Evolutionary conservation across 2,888 invertebrate species (phyloP).

Genomic region (Troides aeacus): DNA sequence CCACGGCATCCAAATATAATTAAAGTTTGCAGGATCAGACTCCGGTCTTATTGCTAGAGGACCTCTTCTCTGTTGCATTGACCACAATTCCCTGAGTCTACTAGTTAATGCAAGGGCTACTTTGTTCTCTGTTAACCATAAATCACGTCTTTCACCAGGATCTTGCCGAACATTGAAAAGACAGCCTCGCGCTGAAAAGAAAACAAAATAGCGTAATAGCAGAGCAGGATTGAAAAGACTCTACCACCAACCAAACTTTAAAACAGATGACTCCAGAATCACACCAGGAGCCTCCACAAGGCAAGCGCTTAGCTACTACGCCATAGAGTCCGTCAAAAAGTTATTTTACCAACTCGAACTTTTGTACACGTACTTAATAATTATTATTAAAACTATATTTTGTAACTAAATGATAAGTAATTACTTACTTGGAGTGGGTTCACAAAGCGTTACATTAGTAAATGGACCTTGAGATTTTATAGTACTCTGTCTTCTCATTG

Average conservation of each 20-base stretch:
- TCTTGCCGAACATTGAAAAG: slow-evolving; percentile 88
- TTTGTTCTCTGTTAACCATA: slow-evolving; percentile 75
- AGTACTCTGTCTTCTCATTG: slow-evolving; percentile 53
- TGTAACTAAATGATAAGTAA: neutral
- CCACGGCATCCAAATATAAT: slow-evolving; percentile 87
- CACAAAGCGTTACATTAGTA: slow-evolving; percentile 55
- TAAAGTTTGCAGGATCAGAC: slow-evolving; percentile 85
- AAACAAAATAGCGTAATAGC: neutral
- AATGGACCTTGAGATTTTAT: slow-evolving; percentile 57
- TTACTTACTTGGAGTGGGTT: slow-evolving; percentile 63
- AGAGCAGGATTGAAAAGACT: too few relatives aligned
- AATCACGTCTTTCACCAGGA: slow-evolving; percentile 88
- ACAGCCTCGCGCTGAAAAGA: slow-evolving; percentile 81
- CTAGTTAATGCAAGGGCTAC: slow-evolving; percentile 66
- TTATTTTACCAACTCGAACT: too few relatives aligned
- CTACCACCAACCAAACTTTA: too few relatives aligned
- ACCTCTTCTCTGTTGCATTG: slow-evolving; percentile 72
- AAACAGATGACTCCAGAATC: too few relatives aligned
- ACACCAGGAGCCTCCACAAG: too few relatives aligned
- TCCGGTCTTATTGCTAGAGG: slow-evolving; percentile 68
- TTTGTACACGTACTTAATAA: too few relatives aligned
- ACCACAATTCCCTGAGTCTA: slow-evolving; percentile 62
- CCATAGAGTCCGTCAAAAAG: too few relatives aligned
- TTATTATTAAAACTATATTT: too few relatives aligned
- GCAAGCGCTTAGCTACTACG: too few relatives aligned